Conservation (phyloP, 1,140 invertebrate genomes). For the Ceratitis capitata region DNA sequence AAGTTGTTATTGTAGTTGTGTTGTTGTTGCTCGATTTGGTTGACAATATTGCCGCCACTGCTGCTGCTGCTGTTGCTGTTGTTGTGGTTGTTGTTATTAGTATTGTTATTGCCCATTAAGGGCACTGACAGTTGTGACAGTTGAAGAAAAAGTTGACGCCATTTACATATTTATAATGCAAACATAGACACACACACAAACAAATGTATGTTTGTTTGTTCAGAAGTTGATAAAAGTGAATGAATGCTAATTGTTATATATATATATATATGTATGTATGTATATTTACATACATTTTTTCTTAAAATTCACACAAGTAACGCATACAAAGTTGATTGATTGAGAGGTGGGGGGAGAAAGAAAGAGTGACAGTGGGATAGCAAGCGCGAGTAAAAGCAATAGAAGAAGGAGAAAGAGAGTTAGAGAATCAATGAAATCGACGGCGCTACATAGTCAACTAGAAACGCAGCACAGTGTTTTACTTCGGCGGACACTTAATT, state of each 20-base stretch:
- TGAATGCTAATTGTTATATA: slow-evolving; percentile 16
- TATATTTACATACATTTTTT: too few species aligned
- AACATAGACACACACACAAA: too few species aligned
- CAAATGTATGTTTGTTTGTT: too few species aligned
- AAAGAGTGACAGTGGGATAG: not conserved
- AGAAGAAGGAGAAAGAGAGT: not conserved
- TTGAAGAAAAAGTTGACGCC: not conserved
- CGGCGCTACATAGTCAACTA: not conserved
- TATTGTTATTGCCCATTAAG: too few species aligned
- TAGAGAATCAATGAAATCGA: not conserved
- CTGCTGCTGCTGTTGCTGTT: slow-evolving; percentile 1
- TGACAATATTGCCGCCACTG: slow-evolving; percentile 43
- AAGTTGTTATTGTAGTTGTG: not conserved
- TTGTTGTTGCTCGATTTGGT: not conserved
- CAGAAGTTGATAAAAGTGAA: slow-evolving; percentile 13
- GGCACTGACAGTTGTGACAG: slow-evolving; percentile 6
- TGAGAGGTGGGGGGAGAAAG: not conserved
- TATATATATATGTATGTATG: too few species aligned
- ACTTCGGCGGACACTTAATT: not conserved
- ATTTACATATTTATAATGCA: not conserved
- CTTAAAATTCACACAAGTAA: not conserved
- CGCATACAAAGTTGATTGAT: not conserved
- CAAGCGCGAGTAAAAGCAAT: not conserved
- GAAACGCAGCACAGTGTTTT: not conserved
- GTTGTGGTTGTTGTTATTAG: slow-evolving; percentile 44